A percentile compares a stretch with the other conserved stretches of the same genome.
phyloP scores from a whole-genome alignment of 2,113 vertebrate species.

The Petrocephalus zakoni region DNA sequence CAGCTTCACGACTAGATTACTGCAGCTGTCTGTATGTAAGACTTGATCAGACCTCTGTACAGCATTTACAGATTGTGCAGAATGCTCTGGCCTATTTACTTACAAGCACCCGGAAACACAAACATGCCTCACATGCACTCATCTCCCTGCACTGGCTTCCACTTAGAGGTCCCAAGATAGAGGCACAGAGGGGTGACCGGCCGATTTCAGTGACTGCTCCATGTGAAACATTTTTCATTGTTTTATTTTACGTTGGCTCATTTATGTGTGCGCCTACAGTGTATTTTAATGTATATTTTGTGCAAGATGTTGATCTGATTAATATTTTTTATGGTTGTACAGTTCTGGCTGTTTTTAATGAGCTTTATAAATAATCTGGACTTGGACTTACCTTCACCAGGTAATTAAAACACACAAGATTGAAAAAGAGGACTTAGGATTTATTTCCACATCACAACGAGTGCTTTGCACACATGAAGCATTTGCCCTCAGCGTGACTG shows the following conservation, averaged over 20 bases:
- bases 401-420: not conserved
- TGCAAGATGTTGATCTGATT: too few relatives aligned
- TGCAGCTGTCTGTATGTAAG: too few relatives aligned
- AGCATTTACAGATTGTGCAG: not conserved
- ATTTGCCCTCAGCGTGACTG: conserved; percentile 53
- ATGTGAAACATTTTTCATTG: too few relatives aligned
- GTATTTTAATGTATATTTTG: too few relatives aligned
- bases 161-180: not conserved
- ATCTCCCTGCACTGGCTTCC: not conserved
- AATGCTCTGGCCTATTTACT: not conserved
- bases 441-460: conserved; percentile 68
- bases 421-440: conserved; percentile 59
- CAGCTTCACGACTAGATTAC: too few relatives aligned
- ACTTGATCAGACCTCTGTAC: not conserved
- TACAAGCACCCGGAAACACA: not conserved
- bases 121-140: not conserved
- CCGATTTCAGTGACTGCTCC: too few relatives aligned
- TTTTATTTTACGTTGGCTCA: too few relatives aligned
- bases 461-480: conserved; percentile 56
- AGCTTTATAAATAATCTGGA: too few relatives aligned
- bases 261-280: too few relatives aligned
- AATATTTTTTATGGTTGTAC: too few relatives aligned
- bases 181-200: too few relatives aligned
- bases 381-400: not conserved
- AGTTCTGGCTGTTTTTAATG: too few relatives aligned